Conservation (phyloP, 2,113 vertebrate genomes). For the Chloebia gouldiae region DNA sequence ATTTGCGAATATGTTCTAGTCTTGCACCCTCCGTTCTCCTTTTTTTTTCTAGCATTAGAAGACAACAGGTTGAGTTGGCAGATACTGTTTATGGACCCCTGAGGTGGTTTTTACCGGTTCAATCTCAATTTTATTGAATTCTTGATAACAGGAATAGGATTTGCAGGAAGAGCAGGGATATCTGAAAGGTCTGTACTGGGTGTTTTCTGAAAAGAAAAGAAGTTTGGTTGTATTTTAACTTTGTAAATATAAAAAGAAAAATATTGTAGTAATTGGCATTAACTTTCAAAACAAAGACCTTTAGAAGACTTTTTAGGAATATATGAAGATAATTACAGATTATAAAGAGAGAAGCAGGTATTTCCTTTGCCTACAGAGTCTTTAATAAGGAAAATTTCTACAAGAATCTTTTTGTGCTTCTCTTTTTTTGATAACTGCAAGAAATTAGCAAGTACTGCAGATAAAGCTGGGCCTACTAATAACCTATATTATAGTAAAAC, state of each 20-base stretch:
- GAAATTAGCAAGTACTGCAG: background rate
- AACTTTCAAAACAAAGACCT: background rate
- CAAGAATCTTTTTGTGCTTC: background rate
- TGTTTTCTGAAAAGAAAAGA: slow-evolving; percentile 72
- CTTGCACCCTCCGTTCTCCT: slow-evolving; percentile 65
- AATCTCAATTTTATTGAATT: slow-evolving; percentile 85
- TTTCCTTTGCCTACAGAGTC: background rate
- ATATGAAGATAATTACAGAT: background rate
- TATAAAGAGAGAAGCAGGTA: background rate
- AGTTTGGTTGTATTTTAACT: background rate
- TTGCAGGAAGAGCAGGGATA: slow-evolving; percentile 75
- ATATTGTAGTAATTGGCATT: background rate
- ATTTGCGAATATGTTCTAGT: slow-evolving; percentile 51
- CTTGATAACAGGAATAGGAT: slow-evolving; percentile 81
- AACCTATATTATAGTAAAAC: background rate
- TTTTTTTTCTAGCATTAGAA: slow-evolving; percentile 67
- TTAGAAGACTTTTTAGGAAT: background rate
- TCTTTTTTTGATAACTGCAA: background rate
- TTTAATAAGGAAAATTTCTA: background rate
- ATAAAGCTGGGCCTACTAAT: background rate
- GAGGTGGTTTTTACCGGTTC: slow-evolving; percentile 77
- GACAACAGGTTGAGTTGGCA: slow-evolving; percentile 69
- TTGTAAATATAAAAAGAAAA: background rate
- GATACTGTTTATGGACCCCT: slow-evolving; percentile 72
- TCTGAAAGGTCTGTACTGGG: slow-evolving; percentile 75